Conservation (phyloP, 2,113 vertebrate genomes). For the Alethe castanea region DNA sequence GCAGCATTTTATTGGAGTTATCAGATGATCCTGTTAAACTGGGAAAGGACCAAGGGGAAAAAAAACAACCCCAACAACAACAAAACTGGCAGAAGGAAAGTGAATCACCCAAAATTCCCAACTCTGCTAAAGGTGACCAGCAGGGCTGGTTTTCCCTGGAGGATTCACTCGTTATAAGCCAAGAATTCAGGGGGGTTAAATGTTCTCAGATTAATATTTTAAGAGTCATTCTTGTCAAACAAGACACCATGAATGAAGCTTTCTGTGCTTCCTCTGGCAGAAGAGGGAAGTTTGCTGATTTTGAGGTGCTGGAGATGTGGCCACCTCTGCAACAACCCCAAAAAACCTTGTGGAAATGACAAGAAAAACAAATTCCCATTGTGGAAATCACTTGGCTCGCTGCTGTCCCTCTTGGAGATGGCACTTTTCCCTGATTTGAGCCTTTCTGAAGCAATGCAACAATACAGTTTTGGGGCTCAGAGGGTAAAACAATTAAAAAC, state of each 20-base stretch:
- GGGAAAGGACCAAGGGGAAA: neutral
- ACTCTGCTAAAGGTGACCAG: slow-evolving; percentile 25
- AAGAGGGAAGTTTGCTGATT: neutral
- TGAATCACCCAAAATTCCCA: neutral
- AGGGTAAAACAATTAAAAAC: neutral
- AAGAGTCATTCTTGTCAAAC: neutral
- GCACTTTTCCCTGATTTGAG: neutral
- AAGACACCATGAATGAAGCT: neutral
- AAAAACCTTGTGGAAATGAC: neutral
- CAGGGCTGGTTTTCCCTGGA: neutral
- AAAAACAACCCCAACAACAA: neutral
- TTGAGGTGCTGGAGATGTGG: neutral
- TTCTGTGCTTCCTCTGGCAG: neutral
- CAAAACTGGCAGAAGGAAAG: neutral
- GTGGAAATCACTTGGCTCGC: accelerated
- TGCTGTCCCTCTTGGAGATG: accelerated
- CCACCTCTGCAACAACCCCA: neutral
- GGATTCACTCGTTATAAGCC: neutral
- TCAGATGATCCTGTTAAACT: neutral
- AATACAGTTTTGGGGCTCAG: neutral
- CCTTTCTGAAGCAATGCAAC: neutral
- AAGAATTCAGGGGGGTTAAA: neutral
- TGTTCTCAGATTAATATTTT: neutral
- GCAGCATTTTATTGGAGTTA: neutral
- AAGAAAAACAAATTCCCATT: neutral